phyloP scores from a whole-genome alignment of 2,797 vertebrate species.

The Ceryle rudis region DNA sequence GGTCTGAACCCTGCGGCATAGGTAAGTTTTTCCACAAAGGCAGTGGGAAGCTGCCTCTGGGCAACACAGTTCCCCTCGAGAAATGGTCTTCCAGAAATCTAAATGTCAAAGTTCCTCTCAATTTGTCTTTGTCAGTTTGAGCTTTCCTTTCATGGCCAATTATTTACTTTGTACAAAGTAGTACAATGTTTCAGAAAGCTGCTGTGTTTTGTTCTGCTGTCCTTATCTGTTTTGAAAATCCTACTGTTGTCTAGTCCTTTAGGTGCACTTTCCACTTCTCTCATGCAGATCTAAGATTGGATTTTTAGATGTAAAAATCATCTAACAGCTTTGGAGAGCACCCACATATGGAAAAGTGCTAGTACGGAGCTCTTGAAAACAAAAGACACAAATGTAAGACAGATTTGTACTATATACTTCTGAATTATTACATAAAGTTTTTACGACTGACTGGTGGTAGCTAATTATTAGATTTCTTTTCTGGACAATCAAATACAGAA shows the following conservation, averaged over 20 bases:
- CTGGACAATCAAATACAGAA: conserved; percentile 8
- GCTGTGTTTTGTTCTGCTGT: neutral
- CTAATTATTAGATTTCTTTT: neutral
- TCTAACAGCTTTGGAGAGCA: conserved; percentile 4
- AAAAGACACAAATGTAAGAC: neutral
- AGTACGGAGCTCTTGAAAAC: neutral
- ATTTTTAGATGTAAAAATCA: neutral
- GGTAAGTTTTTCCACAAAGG: neutral
- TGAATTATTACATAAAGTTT: neutral
- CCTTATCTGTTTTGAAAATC: neutral
- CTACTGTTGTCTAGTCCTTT: neutral
- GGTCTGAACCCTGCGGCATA: accelerated
- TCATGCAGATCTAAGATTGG: neutral
- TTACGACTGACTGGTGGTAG: neutral
- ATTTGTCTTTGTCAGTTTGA: neutral
- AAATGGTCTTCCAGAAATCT: neutral
- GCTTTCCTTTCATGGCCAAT: neutral
- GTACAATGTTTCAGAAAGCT: neutral
- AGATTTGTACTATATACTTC: neutral
- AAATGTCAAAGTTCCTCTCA: neutral
- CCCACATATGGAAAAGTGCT: neutral
- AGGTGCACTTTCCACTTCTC: neutral
- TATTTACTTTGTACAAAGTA: neutral
- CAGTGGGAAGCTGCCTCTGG: neutral
- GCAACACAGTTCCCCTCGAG: neutral